Base-by-base conservation (phyloP, 2,113 vertebrate genomes). In the Bucco capensis region DNA sequence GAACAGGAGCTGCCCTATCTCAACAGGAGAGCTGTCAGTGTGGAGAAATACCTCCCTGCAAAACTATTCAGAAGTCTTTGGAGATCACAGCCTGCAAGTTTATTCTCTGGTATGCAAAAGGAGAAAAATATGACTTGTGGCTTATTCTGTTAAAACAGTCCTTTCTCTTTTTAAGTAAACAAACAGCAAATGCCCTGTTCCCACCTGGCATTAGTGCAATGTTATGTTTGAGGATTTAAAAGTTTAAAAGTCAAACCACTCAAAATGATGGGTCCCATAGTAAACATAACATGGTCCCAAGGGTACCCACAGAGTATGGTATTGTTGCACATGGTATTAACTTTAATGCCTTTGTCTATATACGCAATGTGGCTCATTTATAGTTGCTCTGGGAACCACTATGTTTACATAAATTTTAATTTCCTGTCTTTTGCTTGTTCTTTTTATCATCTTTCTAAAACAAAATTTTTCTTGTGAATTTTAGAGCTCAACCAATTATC, bases 351-450 rank as follows among this genome's bases (percentile, higher is more conserved):
- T 96, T 92, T 19, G 0, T 94, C 93, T 93, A 88, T 93, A 86
- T 90, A 80, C 88, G 92, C 93, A 91, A 49, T 83, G 83, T 78
- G 62, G 88, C 76, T 92, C 92, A 94, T 93, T 96, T 96, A 97
- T 88, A 67, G 88, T 88, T 94, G 90, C 73, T 96, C 70, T 88
- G 96, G 94, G 96, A 96, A 95, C 92, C 82, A 88, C 92, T 81
- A 35, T 95, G 90, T 96, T 97, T 94, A 96, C 96, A 96, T 96
- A 95, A 94, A 95, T 96, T 96, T 96, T 96, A 96, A 96, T 96
- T 97, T 96, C 94, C 94, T 95, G 92, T 89, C 93, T 96, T 97
- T 96, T 94, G 94, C 95, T 97, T 97, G 91, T 81, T 94, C 92
- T 91, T 91, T 96, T 94, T 92, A 95, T 96, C 94, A 94, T 96